phyloP scores from a whole-genome alignment of 2,888 invertebrate species.

The Mamestra brassicae region DNA sequence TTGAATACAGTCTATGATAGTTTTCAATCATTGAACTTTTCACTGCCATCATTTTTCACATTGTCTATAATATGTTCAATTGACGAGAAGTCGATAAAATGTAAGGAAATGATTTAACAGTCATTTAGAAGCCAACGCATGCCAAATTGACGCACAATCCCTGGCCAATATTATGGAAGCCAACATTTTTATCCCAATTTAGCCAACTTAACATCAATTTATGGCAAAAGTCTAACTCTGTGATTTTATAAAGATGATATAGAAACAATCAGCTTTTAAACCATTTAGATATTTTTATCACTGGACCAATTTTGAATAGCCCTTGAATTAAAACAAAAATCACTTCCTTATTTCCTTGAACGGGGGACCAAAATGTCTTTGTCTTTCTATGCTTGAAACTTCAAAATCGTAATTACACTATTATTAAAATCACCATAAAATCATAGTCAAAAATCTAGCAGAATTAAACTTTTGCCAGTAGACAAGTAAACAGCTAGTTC shows the following conservation, averaged over 20 bases:
- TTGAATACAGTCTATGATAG: neutral
- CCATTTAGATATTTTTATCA: neutral
- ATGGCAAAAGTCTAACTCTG: constrained; percentile 27
- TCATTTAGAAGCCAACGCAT: constrained; percentile 73
- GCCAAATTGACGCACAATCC: constrained; percentile 75
- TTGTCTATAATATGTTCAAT: constrained; percentile 7
- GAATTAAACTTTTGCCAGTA: constrained; percentile 20
- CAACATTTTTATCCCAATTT: constrained; percentile 48
- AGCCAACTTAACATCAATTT: constrained; percentile 27
- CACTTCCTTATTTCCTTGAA: neutral
- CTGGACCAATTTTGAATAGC: neutral
- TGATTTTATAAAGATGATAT: neutral
- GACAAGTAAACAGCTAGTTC: neutral
- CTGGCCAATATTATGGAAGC: constrained; percentile 47
- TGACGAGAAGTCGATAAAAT: constrained; percentile 25
- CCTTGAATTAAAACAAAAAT: neutral
- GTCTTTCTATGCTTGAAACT: constrained; percentile 2
- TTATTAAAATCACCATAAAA: neutral
- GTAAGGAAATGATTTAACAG: constrained; percentile 38
- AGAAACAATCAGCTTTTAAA: neutral
- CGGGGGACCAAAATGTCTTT: constrained; percentile 38
- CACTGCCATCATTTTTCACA: neutral
- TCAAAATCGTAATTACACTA: neutral
- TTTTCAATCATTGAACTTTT: neutral
- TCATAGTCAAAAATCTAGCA: constrained; percentile 25